Percentiles rank a stretch among this genome's conserved stretches.
Conservation (phyloP, 2,113 vertebrate species). For the Cyanocitta stelleri region DNA sequence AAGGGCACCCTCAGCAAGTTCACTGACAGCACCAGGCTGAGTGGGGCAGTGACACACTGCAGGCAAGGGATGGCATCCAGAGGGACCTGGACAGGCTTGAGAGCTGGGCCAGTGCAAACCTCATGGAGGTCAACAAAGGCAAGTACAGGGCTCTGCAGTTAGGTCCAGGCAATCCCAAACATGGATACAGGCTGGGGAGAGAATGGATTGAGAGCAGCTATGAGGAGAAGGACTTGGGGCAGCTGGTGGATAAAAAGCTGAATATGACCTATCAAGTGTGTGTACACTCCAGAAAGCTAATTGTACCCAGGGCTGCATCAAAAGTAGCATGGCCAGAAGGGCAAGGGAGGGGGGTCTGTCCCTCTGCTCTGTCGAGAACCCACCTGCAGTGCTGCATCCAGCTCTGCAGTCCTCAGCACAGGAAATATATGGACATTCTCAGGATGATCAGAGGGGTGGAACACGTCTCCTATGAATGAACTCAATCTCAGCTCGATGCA, state of each 20-base stretch:
- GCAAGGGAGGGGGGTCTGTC: background rate
- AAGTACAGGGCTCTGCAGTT: background rate
- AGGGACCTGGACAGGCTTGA: background rate
- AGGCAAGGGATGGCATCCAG: background rate
- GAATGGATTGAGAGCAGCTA: background rate
- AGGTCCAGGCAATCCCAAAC: background rate
- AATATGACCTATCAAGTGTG: too few relatives aligned
- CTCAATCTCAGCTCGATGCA: background rate
- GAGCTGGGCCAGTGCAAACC: background rate
- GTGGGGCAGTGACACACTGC: rapidly evolving
- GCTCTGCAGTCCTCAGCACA: background rate
- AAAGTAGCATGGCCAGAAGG: background rate
- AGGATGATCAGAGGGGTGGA: background rate
- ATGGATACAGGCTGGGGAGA: background rate
- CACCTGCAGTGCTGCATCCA: background rate
- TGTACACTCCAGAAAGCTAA: background rate
- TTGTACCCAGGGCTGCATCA: background rate
- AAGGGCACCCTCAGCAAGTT: background rate
- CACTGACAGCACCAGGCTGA: background rate
- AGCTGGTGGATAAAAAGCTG: background rate
- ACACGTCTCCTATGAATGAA: background rate
- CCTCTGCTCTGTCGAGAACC: background rate
- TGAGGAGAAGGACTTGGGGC: background rate
- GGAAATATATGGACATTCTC: background rate
- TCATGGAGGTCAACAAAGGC: rapidly evolving